phyloP scores from a whole-genome alignment of 2,113 vertebrate species.

The Chlorodrepanis virens region DNA sequence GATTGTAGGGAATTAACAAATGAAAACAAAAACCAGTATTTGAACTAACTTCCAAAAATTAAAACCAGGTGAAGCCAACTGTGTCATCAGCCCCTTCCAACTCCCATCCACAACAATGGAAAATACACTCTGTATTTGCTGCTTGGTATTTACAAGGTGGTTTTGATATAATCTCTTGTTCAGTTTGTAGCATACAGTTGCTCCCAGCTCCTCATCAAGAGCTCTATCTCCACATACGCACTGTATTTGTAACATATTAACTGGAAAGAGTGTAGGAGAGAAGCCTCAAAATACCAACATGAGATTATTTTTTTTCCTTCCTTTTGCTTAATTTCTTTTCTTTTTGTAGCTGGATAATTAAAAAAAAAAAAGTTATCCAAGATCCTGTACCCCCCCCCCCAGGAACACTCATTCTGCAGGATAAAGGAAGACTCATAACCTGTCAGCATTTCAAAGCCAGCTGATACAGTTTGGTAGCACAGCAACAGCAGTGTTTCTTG shows the following conservation, averaged over 20 bases:
- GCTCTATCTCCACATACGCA: not conserved
- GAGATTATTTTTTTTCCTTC: not conserved
- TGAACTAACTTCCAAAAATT: not conserved
- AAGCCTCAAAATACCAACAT: not conserved
- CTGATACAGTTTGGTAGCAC: not conserved
- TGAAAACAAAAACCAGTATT: not conserved
- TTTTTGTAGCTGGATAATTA: not conserved
- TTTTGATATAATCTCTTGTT: not conserved
- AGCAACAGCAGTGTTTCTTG: not conserved
- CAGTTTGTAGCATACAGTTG: not conserved
- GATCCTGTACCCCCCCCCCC: not conserved
- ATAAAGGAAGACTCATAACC: conserved; percentile 30
- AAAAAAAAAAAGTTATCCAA: not conserved
- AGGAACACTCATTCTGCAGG: not conserved
- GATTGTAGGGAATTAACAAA: not conserved
- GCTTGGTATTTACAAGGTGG: not conserved
- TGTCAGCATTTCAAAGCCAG: not conserved
- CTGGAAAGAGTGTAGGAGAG: not conserved
- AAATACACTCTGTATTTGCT: not conserved
- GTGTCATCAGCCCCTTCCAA: not conserved
- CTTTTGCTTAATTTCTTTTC: not conserved
- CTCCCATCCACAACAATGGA: not conserved
- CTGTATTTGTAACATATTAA: not conserved
- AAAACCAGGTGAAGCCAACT: not conserved
- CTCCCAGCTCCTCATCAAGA: not conserved